Base-by-base conservation (phyloP, 2,797 vertebrate genomes). In the Onychomys leucogaster region DNA sequence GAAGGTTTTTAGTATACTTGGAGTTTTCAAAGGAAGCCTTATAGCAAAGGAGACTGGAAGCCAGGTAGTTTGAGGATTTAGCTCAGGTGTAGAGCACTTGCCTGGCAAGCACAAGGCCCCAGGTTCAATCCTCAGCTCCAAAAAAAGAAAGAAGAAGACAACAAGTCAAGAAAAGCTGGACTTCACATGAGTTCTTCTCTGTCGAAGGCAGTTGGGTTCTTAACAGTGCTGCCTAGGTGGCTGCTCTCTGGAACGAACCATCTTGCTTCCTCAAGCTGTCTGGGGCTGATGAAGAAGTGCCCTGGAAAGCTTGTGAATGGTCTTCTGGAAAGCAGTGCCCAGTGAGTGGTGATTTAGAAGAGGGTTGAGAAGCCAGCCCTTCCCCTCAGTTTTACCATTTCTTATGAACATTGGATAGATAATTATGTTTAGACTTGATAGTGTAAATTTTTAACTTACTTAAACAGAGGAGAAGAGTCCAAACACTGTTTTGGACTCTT, bases 371-470 rank as follows among this genome's bases (percentile, higher is more conserved):
- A 82, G 55, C 43, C 27, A 78, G 2, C 69, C 52, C 82, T 80
- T 17, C 52, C 25, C 29, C 49, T 76, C 57, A 90, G 37, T 81
- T 52, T 61, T 90, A 46, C 17, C 16, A 27, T 92, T 63, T 85
- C 34, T 84, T 12, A 0, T 49, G 52, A 94, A 10, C n/a, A 43
- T 85, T 95, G 41, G 67, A 91, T 89, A 17, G 49, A 7, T 67
- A 90, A 77, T 89, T 43, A 63, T 91, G 75, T 94, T 89, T 92
- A 37, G 84, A 89, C 76, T 80, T 80, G 11, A 7, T 55, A 77
- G 19, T 59, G 21, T 85, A 86, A 32, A 71, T 46, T 96, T 65
- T 84, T 71, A 71, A 93, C 71, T 10, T 46, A 3, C 65, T 90
- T 86, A 84, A 93, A 71, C n/a, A 71, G 23, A 21, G 27, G 13